phyloP scores from a whole-genome alignment of 2,113 vertebrate genomes.

The Seriola quinqueradiata region DNA sequence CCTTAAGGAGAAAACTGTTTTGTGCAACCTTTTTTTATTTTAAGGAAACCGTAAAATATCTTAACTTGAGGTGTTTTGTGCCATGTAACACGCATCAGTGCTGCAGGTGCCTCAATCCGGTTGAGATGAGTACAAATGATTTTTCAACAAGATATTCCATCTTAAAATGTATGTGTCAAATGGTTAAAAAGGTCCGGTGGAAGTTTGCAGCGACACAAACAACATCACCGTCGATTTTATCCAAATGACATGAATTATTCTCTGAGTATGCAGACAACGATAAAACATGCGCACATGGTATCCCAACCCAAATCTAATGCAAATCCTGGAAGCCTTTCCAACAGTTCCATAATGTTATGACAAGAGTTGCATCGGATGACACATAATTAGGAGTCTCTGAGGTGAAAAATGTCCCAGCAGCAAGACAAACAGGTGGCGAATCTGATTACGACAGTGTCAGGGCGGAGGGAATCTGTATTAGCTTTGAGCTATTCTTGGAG shows the following conservation, averaged over 20 bases:
- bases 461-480: constrained; percentile 60
- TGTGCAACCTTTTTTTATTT: no score
- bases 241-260: constrained; percentile 38
- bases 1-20: no score
- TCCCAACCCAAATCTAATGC: constrained; percentile 45
- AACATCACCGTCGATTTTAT: constrained; percentile 27
- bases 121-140: neutral
- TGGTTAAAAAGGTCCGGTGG: neutral
- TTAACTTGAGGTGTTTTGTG: no score
- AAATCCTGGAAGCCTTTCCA: constrained; percentile 47
- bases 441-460: constrained; percentile 68
- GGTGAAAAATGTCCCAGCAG: constrained; percentile 57
- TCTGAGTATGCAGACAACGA: constrained; percentile 6
- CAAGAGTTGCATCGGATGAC: constrained; percentile 59
- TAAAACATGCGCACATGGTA: constrained; percentile 59
- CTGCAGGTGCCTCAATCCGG: neutral
- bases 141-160: neutral
- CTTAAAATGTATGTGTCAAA: neutral
- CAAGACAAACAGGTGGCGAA: constrained; percentile 81
- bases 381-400: constrained; percentile 57
- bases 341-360: constrained; percentile 56
- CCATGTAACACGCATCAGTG: neutral
- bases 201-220: neutral
- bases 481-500: constrained; percentile 63
- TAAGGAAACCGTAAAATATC: no score